Evolutionary conservation across 2,797 vertebrate genomes (phyloP), one percentile per base, ranked within the genome.

Genomic region (Nannoperca australis): DNA sequence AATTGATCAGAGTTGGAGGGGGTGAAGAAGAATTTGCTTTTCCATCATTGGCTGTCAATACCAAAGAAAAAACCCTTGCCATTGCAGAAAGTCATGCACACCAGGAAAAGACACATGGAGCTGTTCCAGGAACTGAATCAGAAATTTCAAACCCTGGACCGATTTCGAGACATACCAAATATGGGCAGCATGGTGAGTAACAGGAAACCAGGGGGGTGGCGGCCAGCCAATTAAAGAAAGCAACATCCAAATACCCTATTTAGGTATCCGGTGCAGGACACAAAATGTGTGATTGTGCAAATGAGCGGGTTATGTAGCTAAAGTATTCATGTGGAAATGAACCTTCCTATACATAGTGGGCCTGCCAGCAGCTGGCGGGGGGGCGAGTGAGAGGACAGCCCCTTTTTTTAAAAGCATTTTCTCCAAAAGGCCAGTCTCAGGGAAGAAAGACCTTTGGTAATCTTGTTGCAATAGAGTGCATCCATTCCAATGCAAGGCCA

Each of bases 71-170:
- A 92, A 82, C 91, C 94, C 94, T 95, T 96, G 97, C 92, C 96
- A 92, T 97, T 96, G 94, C 97, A 99, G 98, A 99, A 99, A 96
- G 98, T 99, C 96, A 99, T 99, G 98, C 98, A 99, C 96, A 99
- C 98, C 94, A 97, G 98, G 96, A 99, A 99, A 96, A 97, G 98
- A 92, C 98, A 99, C 91, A 99, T 99, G 98, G 98, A 99, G 95
- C 95, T 99, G 94, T 99, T 99, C 97, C 98, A 99, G 96, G 98
- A 99, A 95, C 96, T 99, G 95, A 99, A 99, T 97, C 98, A 99
- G 96, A 99, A 99, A 97, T 99, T 99, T 97, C 98, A 99, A 95
- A 99, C 98, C 90, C 95, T 99, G 97, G 98, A 99, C 95, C 97
- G 98, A 97, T 99, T 99, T 97, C 97, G 97, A 96, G 98, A 99